These are phyloP conservation scores for Amphipoea oculea DNA, from an alignment of 2,888 invertebrate genomes.

Conservation along the genomic window DNA sequence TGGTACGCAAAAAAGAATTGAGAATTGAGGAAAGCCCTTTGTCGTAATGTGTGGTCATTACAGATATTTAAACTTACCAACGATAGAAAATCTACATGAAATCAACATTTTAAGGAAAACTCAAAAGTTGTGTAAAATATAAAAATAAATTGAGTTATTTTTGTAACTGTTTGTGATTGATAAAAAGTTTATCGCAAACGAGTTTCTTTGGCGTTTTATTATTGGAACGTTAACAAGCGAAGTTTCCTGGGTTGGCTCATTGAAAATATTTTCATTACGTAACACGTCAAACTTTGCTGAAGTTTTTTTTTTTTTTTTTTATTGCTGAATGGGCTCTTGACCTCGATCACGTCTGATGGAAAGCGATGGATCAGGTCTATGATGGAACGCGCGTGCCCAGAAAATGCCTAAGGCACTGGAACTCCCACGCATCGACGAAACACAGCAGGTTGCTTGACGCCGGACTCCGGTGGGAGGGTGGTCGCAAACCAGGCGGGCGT, in stretches of 20 bases:
- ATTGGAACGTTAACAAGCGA: neutral
- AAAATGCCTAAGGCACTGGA: no score
- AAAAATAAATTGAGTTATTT: conserved; percentile 23
- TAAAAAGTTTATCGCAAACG: conserved; percentile 12
- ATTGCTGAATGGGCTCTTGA: no score
- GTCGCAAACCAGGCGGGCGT: no score
- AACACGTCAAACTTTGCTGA: neutral
- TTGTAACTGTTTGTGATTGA: conserved; percentile 6
- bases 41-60: neutral
- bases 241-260: neutral
- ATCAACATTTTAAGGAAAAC: conserved; percentile 51
- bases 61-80: conserved; percentile 57
- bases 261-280: neutral
- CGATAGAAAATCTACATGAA: conserved; percentile 25
- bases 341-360: no score
- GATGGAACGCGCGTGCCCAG: no score
- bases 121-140: conserved; percentile 3
- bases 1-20: no score
- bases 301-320: no score
- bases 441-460: no score
- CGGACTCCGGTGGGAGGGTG: no score
- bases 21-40: neutral
- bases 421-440: no score
- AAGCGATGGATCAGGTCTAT: no score
- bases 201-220: conserved; percentile 23